phyloP scores from a whole-genome alignment of 2,113 vertebrate genomes.

The Solea solea region DNA sequence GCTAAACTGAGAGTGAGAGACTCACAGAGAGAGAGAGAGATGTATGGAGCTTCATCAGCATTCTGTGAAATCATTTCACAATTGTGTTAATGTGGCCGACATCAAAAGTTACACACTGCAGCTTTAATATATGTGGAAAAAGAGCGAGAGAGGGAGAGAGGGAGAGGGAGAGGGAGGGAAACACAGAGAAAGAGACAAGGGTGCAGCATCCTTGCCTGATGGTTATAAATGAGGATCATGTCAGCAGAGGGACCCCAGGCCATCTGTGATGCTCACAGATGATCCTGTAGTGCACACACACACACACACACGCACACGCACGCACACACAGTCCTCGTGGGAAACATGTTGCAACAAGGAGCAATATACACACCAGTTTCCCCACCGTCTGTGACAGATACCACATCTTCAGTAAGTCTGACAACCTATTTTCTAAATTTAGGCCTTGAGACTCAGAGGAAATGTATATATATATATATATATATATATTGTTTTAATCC shows the following conservation, averaged over 20 bases:
- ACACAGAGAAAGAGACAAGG: slow-evolving; percentile 14
- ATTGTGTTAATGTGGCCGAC: no score
- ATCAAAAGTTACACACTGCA: no score
- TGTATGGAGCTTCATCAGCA: no score
- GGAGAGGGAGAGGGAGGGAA: background rate
- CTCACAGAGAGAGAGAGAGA: no score
- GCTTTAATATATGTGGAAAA: no score
- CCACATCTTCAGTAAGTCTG: background rate
- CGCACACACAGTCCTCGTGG: slow-evolving; percentile 16
- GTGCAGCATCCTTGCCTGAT: slow-evolving; percentile 61
- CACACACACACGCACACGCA: slow-evolving; percentile 21
- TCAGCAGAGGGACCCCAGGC: slow-evolving; percentile 65
- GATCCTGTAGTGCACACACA: slow-evolving; percentile 43
- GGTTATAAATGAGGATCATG: slow-evolving; percentile 77
- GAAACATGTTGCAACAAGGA: slow-evolving; percentile 12
- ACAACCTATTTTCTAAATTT: slow-evolving; percentile 7
- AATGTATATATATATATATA: background rate
- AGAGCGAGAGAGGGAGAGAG: slow-evolving; percentile 7
- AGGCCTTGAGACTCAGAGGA: background rate
- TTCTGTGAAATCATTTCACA: no score
- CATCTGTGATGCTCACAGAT: slow-evolving; percentile 77
- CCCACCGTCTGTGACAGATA: background rate
- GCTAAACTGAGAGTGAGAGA: no score
- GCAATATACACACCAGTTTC: slow-evolving; percentile 7
- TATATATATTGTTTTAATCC: background rate